These are phyloP conservation scores for Phalanger gymnotis DNA, from an alignment of 2,797 vertebrate species.

Conservation along the genomic window DNA sequence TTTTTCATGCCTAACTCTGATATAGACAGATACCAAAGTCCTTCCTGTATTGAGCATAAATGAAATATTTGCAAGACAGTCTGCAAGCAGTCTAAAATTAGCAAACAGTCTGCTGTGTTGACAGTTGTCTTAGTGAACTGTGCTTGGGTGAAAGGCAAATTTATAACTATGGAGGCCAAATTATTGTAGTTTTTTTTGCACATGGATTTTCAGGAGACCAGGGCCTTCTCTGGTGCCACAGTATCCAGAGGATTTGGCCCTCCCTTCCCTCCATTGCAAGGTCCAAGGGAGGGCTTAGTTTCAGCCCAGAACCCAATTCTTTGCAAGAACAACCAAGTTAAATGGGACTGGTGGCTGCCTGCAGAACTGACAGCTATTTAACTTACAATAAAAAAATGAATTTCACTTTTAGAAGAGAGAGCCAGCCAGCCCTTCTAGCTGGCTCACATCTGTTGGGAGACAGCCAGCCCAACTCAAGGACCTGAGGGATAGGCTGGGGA, in stretches of 20 bases:
- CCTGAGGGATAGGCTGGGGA: neutral
- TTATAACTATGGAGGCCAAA: neutral
- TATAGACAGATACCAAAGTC: neutral
- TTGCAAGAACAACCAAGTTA: slow-evolving; percentile 28
- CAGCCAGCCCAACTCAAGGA: neutral
- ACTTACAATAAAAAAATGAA: neutral
- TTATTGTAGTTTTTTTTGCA: slow-evolving; percentile 1
- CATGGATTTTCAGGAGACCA: neutral
- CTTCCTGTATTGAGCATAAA: slow-evolving; percentile 7
- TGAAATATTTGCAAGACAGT: slow-evolving; percentile 39
- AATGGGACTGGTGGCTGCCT: neutral
- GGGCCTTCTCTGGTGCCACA: neutral
- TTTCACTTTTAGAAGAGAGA: neutral
- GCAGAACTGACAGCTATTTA: slow-evolving; percentile 10
- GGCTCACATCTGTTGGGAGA: neutral
- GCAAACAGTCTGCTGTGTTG: slow-evolving; percentile 44
- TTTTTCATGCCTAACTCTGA: neutral
- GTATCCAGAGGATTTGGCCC: neutral
- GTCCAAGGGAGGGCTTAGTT: neutral
- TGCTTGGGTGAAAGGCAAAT: slow-evolving; percentile 31
- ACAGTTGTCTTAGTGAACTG: slow-evolving; percentile 18
- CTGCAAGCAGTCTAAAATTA: slow-evolving; percentile 55
- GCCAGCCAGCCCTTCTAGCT: neutral
- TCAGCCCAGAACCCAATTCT: neutral
- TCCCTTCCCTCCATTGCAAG: neutral